Evolutionary conservation across 1,140 invertebrate species (phyloP).

Genomic region (Mactra quadrangularis): DNA sequence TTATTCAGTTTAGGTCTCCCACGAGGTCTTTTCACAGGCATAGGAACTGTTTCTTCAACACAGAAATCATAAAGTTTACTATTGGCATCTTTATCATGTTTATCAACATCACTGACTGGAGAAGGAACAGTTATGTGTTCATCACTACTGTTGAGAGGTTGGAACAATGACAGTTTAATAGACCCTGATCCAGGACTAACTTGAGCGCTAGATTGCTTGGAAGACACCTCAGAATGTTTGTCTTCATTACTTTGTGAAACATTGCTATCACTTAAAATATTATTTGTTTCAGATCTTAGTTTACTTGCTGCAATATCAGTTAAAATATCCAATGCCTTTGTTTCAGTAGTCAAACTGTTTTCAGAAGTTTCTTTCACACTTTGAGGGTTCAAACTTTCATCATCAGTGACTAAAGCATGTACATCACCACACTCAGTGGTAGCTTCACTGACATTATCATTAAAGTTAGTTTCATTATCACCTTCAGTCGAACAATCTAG

Average conservation of each 20-base stretch:
- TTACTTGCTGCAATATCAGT: too few relatives aligned
- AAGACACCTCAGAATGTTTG: background rate
- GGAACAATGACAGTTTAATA: slow-evolving; percentile 43
- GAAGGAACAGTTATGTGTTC: background rate
- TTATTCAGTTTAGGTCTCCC: slow-evolving; percentile 46
- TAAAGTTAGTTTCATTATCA: background rate
- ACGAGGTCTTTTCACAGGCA: background rate
- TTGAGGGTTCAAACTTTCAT: too few relatives aligned
- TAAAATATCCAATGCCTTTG: too few relatives aligned
- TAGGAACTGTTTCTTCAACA: background rate
- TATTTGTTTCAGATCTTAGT: too few relatives aligned
- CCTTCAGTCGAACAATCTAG: slow-evolving; percentile 26
- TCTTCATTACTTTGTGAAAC: slow-evolving; percentile 17
- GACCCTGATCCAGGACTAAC: slow-evolving; percentile 34
- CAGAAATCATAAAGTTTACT: slow-evolving; percentile 1
- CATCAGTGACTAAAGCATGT: background rate
- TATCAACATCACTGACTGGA: background rate
- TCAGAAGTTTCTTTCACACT: too few relatives aligned
- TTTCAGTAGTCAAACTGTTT: too few relatives aligned
- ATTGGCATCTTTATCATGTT: slow-evolving; percentile 2
- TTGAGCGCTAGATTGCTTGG: slow-evolving; percentile 30
- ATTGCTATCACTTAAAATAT: background rate
- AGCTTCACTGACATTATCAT: slow-evolving; percentile 8
- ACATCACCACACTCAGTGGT: background rate
- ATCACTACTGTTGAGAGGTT: slow-evolving; percentile 19